phyloP scores from a whole-genome alignment of 2,113 vertebrate genomes.

The Perca schrenkii region DNA sequence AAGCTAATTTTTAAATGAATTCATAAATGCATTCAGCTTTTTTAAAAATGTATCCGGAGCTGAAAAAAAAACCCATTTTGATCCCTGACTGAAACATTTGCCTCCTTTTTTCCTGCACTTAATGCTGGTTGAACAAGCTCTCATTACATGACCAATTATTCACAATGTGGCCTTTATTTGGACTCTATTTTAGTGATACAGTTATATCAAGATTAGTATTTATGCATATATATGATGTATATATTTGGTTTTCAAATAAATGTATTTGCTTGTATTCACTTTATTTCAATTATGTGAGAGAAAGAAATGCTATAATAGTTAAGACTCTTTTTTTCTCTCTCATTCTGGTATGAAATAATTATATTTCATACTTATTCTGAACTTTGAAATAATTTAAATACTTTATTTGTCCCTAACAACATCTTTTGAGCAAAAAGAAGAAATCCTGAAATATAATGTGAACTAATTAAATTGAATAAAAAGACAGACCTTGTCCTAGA shows the following conservation, averaged over 20 bases:
- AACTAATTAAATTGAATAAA: background rate
- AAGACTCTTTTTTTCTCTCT: background rate
- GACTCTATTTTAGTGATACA: slow-evolving; percentile 12
- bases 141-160: background rate
- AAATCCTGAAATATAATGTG: background rate
- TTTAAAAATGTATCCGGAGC: background rate
- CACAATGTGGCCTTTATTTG: slow-evolving; percentile 10
- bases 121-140: background rate
- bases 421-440: background rate
- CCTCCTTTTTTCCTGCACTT: background rate
- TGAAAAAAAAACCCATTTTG: background rate
- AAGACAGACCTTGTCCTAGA: background rate
- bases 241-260: background rate
- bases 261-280: background rate
- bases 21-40: background rate
- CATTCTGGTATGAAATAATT: background rate
- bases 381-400: slow-evolving; percentile 24
- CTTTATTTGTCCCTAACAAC: background rate
- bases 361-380: background rate
- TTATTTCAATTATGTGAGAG: background rate
- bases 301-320: background rate
- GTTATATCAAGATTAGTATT: background rate
- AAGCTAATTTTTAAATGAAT: background rate
- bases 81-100: background rate
- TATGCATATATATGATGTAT: background rate